A percentile compares a stretch with the other conserved stretches of the same genome.
Conservation (phyloP, 2,797 vertebrate genomes). For the Ctenopoma kingsleyae region DNA sequence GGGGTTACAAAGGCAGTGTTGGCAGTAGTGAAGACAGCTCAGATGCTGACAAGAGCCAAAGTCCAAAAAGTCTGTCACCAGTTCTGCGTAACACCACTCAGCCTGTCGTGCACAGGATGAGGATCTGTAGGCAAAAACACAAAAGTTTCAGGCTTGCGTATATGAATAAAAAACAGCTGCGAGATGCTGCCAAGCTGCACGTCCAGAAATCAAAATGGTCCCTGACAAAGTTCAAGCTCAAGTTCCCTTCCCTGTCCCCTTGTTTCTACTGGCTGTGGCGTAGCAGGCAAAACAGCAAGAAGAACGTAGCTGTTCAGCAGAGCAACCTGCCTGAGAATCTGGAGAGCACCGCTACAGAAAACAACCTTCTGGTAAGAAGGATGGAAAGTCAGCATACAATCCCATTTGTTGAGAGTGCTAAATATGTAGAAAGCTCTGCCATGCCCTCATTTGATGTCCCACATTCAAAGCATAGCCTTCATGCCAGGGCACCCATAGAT, state of each 20-base stretch:
- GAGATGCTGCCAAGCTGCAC: slow-evolving; percentile 86
- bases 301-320: slow-evolving; percentile 23
- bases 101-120: slow-evolving; percentile 39
- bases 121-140: slow-evolving; percentile 68
- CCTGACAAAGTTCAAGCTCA: slow-evolving; percentile 91
- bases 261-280: slow-evolving; percentile 94
- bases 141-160: slow-evolving; percentile 79
- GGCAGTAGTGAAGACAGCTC: slow-evolving; percentile 82
- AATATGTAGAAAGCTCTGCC: slow-evolving; percentile 27
- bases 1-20: slow-evolving; percentile 74
- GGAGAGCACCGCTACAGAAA: slow-evolving; percentile 1
- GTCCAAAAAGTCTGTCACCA: slow-evolving; percentile 64
- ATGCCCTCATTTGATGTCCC: slow-evolving; percentile 45
- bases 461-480: slow-evolving; percentile 60
- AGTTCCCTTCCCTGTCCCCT: slow-evolving; percentile 88
- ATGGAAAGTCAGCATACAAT: slow-evolving; percentile 16
- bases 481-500: slow-evolving; percentile 63
- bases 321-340: slow-evolving; percentile 7
- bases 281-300: slow-evolving; percentile 60
- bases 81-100: slow-evolving; percentile 27
- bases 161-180: slow-evolving; percentile 87
- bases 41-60: slow-evolving; percentile 78
- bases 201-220: slow-evolving; percentile 87
- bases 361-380: slow-evolving; percentile 6
- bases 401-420: slow-evolving; percentile 44